Evolutionary conservation across 2,113 vertebrate genomes (phyloP), one percentile per base, ranked within the genome.

Genomic region (Addax nasomaculatus): DNA sequence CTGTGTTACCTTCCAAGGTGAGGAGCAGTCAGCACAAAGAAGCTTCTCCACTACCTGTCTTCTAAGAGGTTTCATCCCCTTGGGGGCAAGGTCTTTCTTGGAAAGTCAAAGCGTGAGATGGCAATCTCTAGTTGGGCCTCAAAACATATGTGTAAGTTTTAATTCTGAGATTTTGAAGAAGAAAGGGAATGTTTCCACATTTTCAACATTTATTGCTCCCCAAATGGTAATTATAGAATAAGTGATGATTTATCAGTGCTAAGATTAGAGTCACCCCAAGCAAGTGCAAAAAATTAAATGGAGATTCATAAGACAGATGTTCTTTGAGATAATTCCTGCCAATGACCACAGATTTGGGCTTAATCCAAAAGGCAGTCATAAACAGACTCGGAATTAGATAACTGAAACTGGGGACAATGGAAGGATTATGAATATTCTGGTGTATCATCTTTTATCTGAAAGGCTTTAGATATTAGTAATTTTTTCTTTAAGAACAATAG

Each of bases 401-500:
- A 79, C n/a, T 49, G 27, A 96, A 83, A 79, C 76, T 73, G n/a
- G 16, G 16, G 43, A 89, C 47, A 83, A 80, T 95, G 39, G 36
- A 36, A 96, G 17, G 81, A 55, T 93, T 88, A 92, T 53, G 85
- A 85, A 92, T 73, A 67, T 85, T 93, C 43, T 76, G 36, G 36
- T 70, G 49, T 47, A 84, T 95, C 58, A 85, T 80, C 23, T 78
- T 67, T 87, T 95, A 62, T 76, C 73, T 93, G 57, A 83, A 96
- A 93, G 36, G 0, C 43, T 81, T 91, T 55, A 58, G 45, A 60
- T 94, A 78, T 60, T 87, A 91, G 21, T 86, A 25, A 62, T 97
- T 86, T 85, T 53, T 95, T 45, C 64, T 89, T 95, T 93, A 76
- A 95, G 23, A 96, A 90, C n/a, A 97, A 90, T 60, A 85, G 88